Conservation (phyloP, 2,888 invertebrate species). For the Drosophila longiperda region DNA sequence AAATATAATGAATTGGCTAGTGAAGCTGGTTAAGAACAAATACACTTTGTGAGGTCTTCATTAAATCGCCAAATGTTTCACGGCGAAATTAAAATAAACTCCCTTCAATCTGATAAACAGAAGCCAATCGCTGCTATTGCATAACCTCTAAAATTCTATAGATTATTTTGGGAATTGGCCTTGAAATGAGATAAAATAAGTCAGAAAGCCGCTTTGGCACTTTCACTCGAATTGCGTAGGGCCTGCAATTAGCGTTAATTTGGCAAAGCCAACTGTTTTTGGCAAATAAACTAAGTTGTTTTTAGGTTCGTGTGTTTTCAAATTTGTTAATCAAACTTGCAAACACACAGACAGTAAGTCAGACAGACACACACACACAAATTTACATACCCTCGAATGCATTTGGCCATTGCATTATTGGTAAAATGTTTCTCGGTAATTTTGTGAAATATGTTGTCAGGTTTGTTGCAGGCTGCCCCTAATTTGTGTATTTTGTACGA, state of each 20-base stretch:
- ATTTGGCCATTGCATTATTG: slow-evolving; percentile 54
- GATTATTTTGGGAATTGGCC: background rate
- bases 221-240: background rate
- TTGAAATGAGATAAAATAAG: background rate
- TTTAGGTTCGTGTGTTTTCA: slow-evolving; percentile 47
- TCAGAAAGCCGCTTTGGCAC: background rate
- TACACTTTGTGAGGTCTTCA: background rate
- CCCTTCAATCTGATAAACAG: background rate
- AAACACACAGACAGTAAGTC: slow-evolving; percentile 7
- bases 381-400: slow-evolving; percentile 16
- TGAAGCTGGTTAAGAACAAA: background rate
- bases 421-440: slow-evolving; percentile 52
- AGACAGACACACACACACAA: slow-evolving; percentile 25
- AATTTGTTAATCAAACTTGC: slow-evolving; percentile 42
- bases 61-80: background rate
- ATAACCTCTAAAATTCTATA: background rate
- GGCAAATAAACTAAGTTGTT: slow-evolving; percentile 76
- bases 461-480: slow-evolving; percentile 32
- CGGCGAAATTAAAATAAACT: background rate
- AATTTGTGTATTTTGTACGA: slow-evolving; percentile 54
- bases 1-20: background rate
- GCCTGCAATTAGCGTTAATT: slow-evolving; percentile 17
- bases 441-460: slow-evolving; percentile 69
- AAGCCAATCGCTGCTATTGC: background rate
- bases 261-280: slow-evolving; percentile 46